Percentiles rank a stretch among this genome's conserved stretches.
Conservation (phyloP, 2,797 vertebrate genomes). For the Sebastes cheni region DNA sequence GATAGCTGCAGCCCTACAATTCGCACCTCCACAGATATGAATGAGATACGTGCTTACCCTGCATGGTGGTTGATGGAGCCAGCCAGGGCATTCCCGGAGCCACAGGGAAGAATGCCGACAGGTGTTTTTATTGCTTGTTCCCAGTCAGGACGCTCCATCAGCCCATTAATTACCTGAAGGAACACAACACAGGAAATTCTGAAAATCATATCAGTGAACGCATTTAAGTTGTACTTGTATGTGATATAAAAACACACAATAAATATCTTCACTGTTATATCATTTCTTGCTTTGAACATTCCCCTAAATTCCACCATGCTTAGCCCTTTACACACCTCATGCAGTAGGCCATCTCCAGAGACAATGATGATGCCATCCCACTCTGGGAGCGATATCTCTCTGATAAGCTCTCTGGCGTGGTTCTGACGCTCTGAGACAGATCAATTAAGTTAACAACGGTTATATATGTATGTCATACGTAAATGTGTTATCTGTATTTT, state of each 20-base stretch:
- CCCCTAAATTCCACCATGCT: background rate
- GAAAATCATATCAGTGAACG: background rate
- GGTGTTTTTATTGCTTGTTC: slow-evolving; percentile 91
- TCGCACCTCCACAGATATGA: background rate
- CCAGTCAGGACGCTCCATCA: slow-evolving; percentile 92
- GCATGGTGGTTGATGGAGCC: slow-evolving; percentile 90
- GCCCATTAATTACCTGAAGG: slow-evolving; percentile 91
- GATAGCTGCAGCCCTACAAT: background rate
- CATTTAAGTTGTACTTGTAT: background rate
- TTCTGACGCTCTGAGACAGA: slow-evolving; percentile 86
- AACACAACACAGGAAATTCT: background rate
- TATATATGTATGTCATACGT: background rate
- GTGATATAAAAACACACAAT: background rate
- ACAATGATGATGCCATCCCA: slow-evolving; percentile 93
- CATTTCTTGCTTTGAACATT: background rate
- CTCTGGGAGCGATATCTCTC: slow-evolving; percentile 86
- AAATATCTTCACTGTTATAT: background rate
- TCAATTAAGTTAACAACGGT: background rate
- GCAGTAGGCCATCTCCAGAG: slow-evolving; percentile 91
- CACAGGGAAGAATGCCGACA: slow-evolving; percentile 91
- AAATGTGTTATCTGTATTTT: background rate
- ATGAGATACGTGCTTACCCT: slow-evolving; percentile 78
- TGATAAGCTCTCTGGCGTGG: slow-evolving; percentile 90
- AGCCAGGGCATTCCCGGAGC: slow-evolving; percentile 92
- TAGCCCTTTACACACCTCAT: slow-evolving; percentile 81